Conservation (phyloP, 2,113 vertebrate species). For the Silurus meridionalis region DNA sequence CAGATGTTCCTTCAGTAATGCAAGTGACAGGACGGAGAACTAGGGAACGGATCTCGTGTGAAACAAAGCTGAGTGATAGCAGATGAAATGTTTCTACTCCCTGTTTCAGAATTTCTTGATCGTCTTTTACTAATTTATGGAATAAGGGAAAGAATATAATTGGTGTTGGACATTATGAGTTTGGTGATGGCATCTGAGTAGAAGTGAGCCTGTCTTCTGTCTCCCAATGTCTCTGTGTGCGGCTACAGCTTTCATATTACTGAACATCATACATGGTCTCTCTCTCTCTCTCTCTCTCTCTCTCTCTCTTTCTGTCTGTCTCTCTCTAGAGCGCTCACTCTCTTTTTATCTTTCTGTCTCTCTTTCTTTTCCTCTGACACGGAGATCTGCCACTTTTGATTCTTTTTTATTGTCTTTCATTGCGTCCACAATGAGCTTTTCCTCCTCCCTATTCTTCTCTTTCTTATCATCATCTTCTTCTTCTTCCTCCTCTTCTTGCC, state of each 20-base stretch:
- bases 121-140: too few species aligned
- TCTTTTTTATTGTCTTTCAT: conserved; percentile 15
- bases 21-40: neutral
- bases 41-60: neutral
- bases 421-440: conserved; percentile 45
- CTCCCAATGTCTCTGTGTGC: conserved; percentile 36
- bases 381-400: neutral
- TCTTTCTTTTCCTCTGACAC: conserved; percentile 18
- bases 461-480: neutral
- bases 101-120: neutral
- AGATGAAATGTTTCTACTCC: neutral
- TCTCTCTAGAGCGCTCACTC: too few species aligned
- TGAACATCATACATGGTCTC: conserved; percentile 40
- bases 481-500: neutral
- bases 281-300: conserved; percentile 8
- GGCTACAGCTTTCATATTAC: conserved; percentile 39
- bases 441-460: neutral
- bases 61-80: neutral
- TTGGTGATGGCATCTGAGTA: neutral
- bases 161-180: neutral
- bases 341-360: neutral
- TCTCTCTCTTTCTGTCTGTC: too few species aligned
- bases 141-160: neutral
- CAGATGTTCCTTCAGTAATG: neutral
- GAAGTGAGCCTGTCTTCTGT: neutral